These are phyloP conservation scores for Calypte anna DNA, from an alignment of 2,113 vertebrate genomes.

Conservation along the genomic window DNA sequence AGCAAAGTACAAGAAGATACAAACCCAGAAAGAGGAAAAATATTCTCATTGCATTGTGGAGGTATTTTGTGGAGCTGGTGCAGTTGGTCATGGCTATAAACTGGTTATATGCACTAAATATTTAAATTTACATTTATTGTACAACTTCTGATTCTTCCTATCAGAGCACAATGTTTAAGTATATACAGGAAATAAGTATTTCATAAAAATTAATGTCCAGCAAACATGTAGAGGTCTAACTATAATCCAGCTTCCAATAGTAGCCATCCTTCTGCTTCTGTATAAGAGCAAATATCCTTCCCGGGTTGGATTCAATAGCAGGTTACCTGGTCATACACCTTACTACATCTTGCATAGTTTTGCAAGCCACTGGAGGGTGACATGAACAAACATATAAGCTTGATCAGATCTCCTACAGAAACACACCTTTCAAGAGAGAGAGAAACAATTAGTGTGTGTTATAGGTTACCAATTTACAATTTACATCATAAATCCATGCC, in stretches of 20 bases:
- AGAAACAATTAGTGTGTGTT: slow-evolving; percentile 32
- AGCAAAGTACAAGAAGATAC: neutral
- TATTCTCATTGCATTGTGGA: neutral
- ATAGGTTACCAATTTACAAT: slow-evolving; percentile 50
- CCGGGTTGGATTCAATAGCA: neutral
- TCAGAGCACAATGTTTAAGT: neutral
- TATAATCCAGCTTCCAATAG: neutral
- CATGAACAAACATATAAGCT: slow-evolving; percentile 15
- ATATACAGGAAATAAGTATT: neutral
- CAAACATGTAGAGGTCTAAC: neutral
- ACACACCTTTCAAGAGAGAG: neutral
- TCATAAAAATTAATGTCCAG: neutral
- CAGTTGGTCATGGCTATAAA: neutral
- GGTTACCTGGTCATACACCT: neutral
- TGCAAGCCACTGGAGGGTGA: slow-evolving; percentile 1
- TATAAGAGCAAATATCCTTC: neutral
- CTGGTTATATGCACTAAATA: neutral
- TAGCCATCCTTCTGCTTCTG: neutral
- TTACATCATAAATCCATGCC: slow-evolving; percentile 50
- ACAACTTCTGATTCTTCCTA: neutral
- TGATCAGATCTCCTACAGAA: slow-evolving; percentile 28
- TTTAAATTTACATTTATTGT: neutral
- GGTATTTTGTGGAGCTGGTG: neutral
- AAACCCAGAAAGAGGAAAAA: neutral
- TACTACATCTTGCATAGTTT: neutral